Percentiles rank a stretch among this genome's conserved stretches.
Conservation (phyloP, 2,888 invertebrate genomes). For the Heliconius aoede region DNA sequence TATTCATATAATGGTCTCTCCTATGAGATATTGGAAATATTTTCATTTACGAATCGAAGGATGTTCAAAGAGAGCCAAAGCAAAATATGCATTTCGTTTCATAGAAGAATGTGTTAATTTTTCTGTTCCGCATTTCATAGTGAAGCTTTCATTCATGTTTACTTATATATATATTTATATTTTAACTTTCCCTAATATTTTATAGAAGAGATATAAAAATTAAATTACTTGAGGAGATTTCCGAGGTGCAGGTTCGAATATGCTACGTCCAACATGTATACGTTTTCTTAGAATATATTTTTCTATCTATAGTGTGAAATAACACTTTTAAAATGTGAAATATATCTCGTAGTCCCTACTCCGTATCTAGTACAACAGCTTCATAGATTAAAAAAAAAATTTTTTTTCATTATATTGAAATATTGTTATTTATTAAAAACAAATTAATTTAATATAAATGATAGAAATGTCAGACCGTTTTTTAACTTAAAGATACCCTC, state of each 20-base stretch:
- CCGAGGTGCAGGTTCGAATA: no score
- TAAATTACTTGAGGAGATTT: no score
- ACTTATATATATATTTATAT: no score
- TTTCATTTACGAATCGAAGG: constrained; percentile 67
- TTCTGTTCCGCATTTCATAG: background rate
- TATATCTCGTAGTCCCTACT: no score
- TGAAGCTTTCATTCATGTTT: background rate
- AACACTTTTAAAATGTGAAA: no score
- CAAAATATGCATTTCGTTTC: constrained; percentile 68
- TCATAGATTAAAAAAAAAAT: background rate
- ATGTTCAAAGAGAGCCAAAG: constrained; percentile 69
- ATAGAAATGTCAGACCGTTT: background rate
- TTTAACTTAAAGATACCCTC: background rate
- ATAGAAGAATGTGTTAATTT: constrained; percentile 52
- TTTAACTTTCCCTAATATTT: no score
- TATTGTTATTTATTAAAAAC: background rate
- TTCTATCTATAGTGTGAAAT: no score
- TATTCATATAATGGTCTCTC: constrained; percentile 15
- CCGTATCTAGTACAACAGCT: no score
- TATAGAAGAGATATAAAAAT: no score
- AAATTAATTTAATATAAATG: background rate
- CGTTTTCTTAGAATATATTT: no score
- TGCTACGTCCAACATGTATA: no score
- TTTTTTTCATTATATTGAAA: background rate
- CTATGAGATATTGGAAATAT: constrained; percentile 29